phyloP scores from a whole-genome alignment of 2,888 invertebrate species.

The Tetropium fuscum region DNA sequence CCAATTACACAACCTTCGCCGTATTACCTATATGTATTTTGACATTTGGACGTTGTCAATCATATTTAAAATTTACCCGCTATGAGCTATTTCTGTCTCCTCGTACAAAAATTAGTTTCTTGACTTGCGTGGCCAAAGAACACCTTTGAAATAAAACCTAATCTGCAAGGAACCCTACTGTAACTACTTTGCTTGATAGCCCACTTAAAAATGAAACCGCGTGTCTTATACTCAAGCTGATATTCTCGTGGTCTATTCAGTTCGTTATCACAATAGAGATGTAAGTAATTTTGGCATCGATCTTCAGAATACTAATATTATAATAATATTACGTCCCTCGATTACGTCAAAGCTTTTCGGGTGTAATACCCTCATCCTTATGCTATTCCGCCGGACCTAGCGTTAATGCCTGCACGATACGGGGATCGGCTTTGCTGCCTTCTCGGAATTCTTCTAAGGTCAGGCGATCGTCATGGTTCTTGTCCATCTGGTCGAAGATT shows the following conservation, averaged over 20 bases:
- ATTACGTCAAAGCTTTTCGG: conserved; percentile 58
- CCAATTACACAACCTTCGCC: too few species aligned
- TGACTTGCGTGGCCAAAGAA: too few species aligned
- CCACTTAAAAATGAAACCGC: background rate
- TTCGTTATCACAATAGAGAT: conserved; percentile 27
- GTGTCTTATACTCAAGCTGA: background rate
- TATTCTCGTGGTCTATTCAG: background rate
- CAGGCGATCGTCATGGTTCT: conserved; percentile 96
- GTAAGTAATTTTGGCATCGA: conserved; percentile 29
- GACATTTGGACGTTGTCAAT: too few species aligned
- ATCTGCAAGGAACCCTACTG: background rate
- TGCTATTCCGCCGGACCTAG: conserved; percentile 81
- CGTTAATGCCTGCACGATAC: conserved; percentile 96
- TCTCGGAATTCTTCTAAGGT: conserved; percentile 97
- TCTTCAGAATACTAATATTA: conserved; percentile 18
- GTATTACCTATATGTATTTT: too few species aligned
- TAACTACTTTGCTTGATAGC: background rate
- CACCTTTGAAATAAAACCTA: background rate
- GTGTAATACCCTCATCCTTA: conserved; percentile 59
- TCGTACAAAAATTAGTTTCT: background rate
- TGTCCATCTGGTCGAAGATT: conserved; percentile 99
- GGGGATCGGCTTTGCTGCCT: conserved; percentile 97
- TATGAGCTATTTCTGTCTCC: background rate
- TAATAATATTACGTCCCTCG: conserved; percentile 23
- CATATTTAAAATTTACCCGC: too few species aligned